phyloP scores from a whole-genome alignment of 2,888 invertebrate genomes.

The Ichneumoninae sp. region DNA sequence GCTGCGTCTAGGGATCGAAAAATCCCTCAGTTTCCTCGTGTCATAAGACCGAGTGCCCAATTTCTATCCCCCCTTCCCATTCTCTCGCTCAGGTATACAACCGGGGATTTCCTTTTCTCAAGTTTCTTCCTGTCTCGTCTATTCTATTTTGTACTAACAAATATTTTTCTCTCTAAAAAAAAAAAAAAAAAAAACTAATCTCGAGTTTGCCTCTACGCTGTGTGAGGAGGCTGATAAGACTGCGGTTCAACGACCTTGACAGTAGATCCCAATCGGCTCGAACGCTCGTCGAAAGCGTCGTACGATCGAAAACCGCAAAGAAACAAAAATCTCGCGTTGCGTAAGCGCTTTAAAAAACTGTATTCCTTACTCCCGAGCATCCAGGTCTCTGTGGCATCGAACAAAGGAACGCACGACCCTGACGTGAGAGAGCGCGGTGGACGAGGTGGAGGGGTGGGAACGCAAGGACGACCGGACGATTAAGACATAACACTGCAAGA shows the following conservation, averaged over 20 bases:
- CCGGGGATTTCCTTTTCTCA: constrained; percentile 1
- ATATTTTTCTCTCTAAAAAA: not conserved
- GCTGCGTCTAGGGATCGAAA: constrained; percentile 11
- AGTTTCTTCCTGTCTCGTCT: not conserved
- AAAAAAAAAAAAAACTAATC: constrained; percentile 10
- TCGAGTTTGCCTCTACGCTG: not conserved
- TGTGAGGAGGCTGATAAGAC: constrained; percentile 23
- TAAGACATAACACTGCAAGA: constrained; percentile 13
- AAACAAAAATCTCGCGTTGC: constrained; percentile 2
- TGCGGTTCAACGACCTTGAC: constrained; percentile 49
- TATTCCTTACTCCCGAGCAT: not conserved
- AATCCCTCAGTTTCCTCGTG: constrained; percentile 19
- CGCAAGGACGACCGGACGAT: constrained; percentile 19
- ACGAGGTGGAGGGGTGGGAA: not conserved
- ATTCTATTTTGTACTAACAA: constrained; percentile 2
- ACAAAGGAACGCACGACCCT: constrained; percentile 17
- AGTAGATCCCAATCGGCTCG: constrained; percentile 55
- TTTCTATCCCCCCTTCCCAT: constrained; percentile 3
- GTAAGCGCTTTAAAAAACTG: not conserved
- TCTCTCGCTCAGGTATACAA: constrained; percentile 17
- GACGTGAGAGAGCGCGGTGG: not conserved
- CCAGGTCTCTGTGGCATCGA: not conserved
- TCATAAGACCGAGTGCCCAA: constrained; percentile 28
- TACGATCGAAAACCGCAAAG: constrained; percentile 32
- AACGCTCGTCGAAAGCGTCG: constrained; percentile 53